A percentile compares a stretch with the other conserved stretches of the same genome.
These are phyloP conservation scores for Pygoscelis antarcticus DNA, from an alignment of 2,113 vertebrate genomes.

Conservation along the genomic window DNA sequence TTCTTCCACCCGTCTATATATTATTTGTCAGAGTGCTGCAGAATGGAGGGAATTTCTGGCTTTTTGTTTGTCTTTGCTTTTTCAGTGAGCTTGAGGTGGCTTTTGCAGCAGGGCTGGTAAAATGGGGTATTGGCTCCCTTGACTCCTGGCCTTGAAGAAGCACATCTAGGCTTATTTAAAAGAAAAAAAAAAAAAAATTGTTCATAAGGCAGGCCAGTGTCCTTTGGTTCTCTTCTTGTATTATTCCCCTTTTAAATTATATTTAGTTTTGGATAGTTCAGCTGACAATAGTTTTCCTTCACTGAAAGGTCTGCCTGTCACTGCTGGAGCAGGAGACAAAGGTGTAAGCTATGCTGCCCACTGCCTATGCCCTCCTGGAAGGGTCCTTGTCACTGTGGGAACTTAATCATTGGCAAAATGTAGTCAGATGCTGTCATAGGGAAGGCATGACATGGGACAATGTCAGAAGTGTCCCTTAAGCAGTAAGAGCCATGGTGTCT, in stretches of 20 bases:
- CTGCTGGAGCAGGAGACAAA: not conserved
- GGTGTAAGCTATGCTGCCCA: rapidly evolving
- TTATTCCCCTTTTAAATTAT: not conserved
- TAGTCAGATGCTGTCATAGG: not conserved
- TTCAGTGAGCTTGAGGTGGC: not conserved
- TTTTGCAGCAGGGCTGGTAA: not conserved
- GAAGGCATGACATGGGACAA: not conserved
- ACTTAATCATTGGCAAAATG: not conserved
- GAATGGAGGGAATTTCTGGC: not conserved
- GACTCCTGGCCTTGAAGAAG: not conserved
- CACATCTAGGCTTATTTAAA: not conserved
- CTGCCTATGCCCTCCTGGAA: not conserved
- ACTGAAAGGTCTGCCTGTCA: not conserved
- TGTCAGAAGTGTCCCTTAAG: not conserved
- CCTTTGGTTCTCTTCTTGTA: not conserved
- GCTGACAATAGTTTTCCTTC: not conserved
- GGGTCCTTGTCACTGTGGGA: not conserved
- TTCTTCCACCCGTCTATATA: not conserved
- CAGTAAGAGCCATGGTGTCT: not conserved
- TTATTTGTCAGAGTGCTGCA: not conserved
- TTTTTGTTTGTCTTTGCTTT: not conserved
- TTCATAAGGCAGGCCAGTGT: not conserved
- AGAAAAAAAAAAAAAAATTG: not conserved
- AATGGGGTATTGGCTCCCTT: not conserved
- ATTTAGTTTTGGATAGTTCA: not conserved